A percentile compares a stretch with the other conserved stretches of the same genome.
These are phyloP conservation scores for Gnathochromis pfefferi DNA, from an alignment of 2,113 vertebrate species.

Conservation along the genomic window DNA sequence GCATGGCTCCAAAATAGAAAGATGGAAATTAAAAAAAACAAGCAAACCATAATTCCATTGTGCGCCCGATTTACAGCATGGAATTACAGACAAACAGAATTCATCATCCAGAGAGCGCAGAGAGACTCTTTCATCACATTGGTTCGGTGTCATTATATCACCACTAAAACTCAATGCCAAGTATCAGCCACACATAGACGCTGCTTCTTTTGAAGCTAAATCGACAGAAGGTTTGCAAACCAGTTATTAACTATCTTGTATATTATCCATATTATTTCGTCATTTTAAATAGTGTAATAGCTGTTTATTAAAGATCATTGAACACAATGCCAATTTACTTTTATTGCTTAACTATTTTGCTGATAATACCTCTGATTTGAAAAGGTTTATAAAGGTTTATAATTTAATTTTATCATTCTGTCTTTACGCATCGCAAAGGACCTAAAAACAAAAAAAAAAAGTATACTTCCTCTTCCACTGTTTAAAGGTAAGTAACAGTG, in stretches of 20 bases:
- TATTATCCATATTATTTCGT: background rate
- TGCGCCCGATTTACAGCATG: background rate
- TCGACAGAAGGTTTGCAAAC: background rate
- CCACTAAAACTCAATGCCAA: background rate
- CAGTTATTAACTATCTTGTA: background rate
- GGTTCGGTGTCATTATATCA: background rate
- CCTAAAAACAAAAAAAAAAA: background rate
- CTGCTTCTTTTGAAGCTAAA: background rate
- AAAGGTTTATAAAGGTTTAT: background rate
- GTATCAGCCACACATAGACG: background rate
- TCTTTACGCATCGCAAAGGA: background rate
- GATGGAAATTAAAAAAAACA: conserved; percentile 24
- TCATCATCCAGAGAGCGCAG: background rate
- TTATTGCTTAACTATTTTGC: background rate
- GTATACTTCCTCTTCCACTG: background rate
- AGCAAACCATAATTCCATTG: background rate
- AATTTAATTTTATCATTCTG: background rate
- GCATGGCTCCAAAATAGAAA: conserved; percentile 9
- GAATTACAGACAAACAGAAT: background rate
- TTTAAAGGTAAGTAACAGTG: background rate
- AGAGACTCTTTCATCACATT: background rate
- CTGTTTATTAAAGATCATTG: background rate
- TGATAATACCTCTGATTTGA: background rate
- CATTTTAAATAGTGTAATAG: background rate
- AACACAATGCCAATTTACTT: background rate